Percentiles rank a stretch among this genome's conserved stretches.
Evolutionary conservation across 2,113 vertebrate genomes (phyloP).

Genomic region (Hippocampus comes): DNA sequence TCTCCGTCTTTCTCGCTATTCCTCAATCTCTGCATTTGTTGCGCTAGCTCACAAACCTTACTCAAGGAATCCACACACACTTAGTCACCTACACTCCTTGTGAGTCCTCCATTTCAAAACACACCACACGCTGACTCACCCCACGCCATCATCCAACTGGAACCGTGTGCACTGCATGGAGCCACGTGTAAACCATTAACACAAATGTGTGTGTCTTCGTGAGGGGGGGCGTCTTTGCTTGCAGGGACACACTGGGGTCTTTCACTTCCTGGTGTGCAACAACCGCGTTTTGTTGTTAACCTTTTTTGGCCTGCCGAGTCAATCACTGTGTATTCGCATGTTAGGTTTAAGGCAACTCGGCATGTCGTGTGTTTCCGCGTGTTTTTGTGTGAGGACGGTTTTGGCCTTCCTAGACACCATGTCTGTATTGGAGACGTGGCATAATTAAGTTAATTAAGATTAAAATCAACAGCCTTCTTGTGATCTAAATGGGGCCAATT

Average conservation of each 20-base stretch:
- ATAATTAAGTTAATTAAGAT: background rate
- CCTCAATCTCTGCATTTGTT: slow-evolving; percentile 6
- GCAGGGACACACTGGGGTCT: slow-evolving; percentile 59
- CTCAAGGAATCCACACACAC: background rate
- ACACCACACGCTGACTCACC: slow-evolving; percentile 42
- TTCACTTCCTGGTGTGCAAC: slow-evolving; percentile 60
- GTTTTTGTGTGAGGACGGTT: background rate
- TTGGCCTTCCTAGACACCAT: background rate
- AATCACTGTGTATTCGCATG: slow-evolving; percentile 54
- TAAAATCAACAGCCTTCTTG: background rate
- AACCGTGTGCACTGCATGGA: slow-evolving; percentile 25
- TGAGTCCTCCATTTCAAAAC: slow-evolving; percentile 25
- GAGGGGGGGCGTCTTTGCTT: slow-evolving; percentile 23
- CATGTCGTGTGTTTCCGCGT: background rate
- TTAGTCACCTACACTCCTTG: slow-evolving; percentile 42
- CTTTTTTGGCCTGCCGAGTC: slow-evolving; percentile 26
- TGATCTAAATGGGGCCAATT: background rate
- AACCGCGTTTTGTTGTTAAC: slow-evolving; percentile 62
- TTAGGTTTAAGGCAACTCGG: slow-evolving; percentile 26
- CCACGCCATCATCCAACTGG: background rate
- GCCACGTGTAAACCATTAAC: slow-evolving; percentile 46
- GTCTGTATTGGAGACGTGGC: background rate
- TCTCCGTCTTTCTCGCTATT: background rate
- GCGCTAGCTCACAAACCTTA: background rate
- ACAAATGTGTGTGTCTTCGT: slow-evolving; percentile 12